Base-by-base conservation (phyloP, 2,113 vertebrate genomes). In the Solenodon paradoxus region DNA sequence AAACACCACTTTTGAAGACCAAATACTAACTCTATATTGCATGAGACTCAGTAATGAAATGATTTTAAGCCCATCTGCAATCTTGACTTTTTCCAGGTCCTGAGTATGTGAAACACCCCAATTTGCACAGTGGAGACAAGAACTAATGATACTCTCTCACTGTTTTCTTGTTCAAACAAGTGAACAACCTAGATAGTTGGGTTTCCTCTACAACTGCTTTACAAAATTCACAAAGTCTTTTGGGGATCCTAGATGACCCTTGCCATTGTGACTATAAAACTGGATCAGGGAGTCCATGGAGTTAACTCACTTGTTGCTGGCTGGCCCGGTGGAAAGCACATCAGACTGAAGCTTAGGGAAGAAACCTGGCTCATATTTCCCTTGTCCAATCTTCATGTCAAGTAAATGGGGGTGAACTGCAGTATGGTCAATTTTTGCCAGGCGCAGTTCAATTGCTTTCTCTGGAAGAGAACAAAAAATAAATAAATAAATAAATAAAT, bases 331-430 rank as follows among this genome's bases (percentile, higher is more conserved):
- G 83, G 99, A 99, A 82, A 99, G 99, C 57, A 99, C 99, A 22
- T 99, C 99, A 47, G 99, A 99, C 97, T 99, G 99, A 82, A 99
- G 98, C 40, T 98, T 99, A 51, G 99, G 99, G 97, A 99, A 99
- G 98, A 99, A 99, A 84, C 99, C 99, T 30, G 99, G 99, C 96
- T 99, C 99, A 0, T 99, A 99, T 89, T 99, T 99, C 5, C 99
- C 99, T 98, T 99, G 99, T 69, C 99, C 99, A 40, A 99, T 99
- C 98, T 99, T 99, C 99, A 99, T 99, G 97, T 99, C 99, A 98
- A 99, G 98, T 92, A 99, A 98, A 97, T 99, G 99, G 13, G 99
- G 99, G 88, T 99, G 99, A 94, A 99, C 98, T 16, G 99, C 99
- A 30, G 99, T 99, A 98, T 99, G 99, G 97, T 99, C 99, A 53